phyloP scores from a whole-genome alignment of 2,888 invertebrate species.

The Timema cristinae region DNA sequence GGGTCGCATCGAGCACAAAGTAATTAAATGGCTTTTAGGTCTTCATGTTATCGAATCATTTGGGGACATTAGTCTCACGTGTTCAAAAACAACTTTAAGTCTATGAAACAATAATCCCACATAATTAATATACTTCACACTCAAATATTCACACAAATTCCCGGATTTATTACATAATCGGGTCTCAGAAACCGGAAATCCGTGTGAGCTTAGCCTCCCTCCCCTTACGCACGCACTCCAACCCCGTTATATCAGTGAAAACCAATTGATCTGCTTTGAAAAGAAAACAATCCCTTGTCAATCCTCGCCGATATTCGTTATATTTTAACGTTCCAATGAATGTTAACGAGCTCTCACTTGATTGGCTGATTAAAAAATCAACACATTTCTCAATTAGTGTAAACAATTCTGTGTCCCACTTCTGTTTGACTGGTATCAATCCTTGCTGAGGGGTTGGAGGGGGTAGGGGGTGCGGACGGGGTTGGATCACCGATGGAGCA shows the following conservation, averaged over 20 bases:
- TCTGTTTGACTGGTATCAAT: too few relatives aligned
- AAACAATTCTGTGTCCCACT: slow-evolving; percentile 10
- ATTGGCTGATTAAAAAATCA: slow-evolving; percentile 14
- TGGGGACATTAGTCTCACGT: too few relatives aligned
- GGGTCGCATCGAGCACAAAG: too few relatives aligned
- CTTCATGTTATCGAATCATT: too few relatives aligned
- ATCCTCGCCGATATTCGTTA: background rate
- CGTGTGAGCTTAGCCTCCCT: background rate
- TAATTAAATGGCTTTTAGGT: too few relatives aligned
- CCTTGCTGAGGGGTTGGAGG: too few relatives aligned
- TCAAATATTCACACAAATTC: slow-evolving; percentile 3
- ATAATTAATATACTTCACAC: background rate
- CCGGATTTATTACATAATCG: slow-evolving; percentile 1
- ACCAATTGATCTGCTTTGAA: background rate
- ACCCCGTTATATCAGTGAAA: background rate
- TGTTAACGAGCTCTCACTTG: slow-evolving; percentile 9
- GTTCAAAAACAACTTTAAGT: too few relatives aligned
- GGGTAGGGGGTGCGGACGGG: too few relatives aligned
- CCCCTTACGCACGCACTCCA: background rate
- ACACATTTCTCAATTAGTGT: slow-evolving; percentile 5
- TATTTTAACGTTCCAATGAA: slow-evolving; percentile 13
- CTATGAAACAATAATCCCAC: too few relatives aligned
- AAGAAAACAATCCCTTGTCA: background rate
- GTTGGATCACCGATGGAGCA: too few relatives aligned
- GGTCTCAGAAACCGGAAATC: slow-evolving; percentile 13